A percentile compares a stretch with the other conserved stretches of the same genome.
These are phyloP conservation scores for Siderastrea siderea DNA, from an alignment of 92 coral and sea anemone species.

Conservation along the genomic window DNA sequence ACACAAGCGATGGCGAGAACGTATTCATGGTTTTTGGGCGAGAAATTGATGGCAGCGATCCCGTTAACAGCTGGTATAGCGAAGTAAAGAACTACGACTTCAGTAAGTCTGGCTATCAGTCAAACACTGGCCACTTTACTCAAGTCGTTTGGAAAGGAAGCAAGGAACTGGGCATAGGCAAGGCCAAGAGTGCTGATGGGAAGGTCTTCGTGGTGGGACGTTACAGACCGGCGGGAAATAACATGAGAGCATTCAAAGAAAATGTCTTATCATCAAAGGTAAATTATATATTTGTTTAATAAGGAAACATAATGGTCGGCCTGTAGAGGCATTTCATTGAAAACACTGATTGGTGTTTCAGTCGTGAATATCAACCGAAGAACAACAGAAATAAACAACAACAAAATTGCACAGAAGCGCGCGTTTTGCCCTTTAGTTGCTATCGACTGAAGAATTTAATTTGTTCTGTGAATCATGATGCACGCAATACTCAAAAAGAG, in stretches of 20 bases:
- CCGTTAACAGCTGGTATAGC: slow-evolving; percentile 93
- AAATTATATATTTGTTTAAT: background rate
- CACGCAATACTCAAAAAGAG: too few relatives aligned
- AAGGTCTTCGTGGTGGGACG: slow-evolving; percentile 92
- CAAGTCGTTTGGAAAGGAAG: slow-evolving; percentile 92
- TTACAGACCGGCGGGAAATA: slow-evolving; percentile 94
- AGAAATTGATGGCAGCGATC: slow-evolving; percentile 77
- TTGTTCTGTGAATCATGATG: too few relatives aligned
- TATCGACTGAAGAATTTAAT: too few relatives aligned
- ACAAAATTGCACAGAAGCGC: too few relatives aligned
- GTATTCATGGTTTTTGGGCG: slow-evolving; percentile 78
- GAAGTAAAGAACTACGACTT: slow-evolving; percentile 82
- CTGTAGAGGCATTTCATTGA: too few relatives aligned
- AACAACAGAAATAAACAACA: too few relatives aligned
- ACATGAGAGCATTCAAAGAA: slow-evolving; percentile 81
- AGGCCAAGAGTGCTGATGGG: slow-evolving; percentile 88
- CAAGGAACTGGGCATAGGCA: slow-evolving; percentile 85
- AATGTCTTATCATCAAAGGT: slow-evolving; percentile 85
- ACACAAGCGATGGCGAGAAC: slow-evolving; percentile 91
- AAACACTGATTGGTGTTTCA: too few relatives aligned
- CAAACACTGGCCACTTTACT: slow-evolving; percentile 92
- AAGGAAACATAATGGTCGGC: background rate
- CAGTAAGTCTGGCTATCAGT: slow-evolving; percentile 76
- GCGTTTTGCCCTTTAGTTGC: too few relatives aligned
- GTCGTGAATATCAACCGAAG: too few relatives aligned